Conservation (phyloP, 2,113 vertebrate species). For the Pelvicachromis taeniatus region DNA sequence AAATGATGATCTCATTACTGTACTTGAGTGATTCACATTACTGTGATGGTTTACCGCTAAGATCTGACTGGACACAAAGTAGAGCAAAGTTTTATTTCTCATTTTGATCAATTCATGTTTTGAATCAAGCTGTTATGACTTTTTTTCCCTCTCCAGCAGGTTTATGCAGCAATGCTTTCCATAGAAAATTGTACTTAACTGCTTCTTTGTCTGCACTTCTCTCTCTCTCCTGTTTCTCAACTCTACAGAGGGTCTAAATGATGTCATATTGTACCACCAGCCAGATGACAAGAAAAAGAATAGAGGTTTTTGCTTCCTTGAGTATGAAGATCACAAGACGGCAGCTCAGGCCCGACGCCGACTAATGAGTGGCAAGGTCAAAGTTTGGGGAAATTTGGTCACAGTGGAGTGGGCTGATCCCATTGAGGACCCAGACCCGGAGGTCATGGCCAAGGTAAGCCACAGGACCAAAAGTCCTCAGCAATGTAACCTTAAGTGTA, state of each 20-base stretch:
- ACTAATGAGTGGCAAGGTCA: conserved; percentile 99
- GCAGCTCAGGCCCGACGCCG: conserved; percentile 96
- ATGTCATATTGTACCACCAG: conserved; percentile 99
- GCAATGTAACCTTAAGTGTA: background rate
- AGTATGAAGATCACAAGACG: conserved; percentile 99
- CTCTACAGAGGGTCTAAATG: conserved; percentile 93
- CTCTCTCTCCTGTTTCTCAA: background rate
- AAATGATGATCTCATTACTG: conserved; percentile 47
- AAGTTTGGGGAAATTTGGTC: conserved; percentile 98
- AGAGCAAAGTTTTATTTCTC: background rate
- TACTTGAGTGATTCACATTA: conserved; percentile 52
- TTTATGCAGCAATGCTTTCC: background rate
- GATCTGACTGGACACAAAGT: conserved; percentile 55
- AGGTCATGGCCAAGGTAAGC: conserved; percentile 98
- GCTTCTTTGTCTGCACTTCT: background rate
- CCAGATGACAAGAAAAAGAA: conserved; percentile 99
- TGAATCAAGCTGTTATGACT: background rate
- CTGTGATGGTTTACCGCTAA: conserved; percentile 68
- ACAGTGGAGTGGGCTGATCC: conserved; percentile 99
- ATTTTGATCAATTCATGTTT: background rate
- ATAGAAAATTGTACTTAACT: background rate
- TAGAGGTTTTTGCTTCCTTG: conserved; percentile 96
- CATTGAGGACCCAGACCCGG: conserved; percentile 98
- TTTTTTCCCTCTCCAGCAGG: background rate
- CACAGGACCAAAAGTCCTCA: background rate